Evolutionary conservation across 2,113 vertebrate genomes (phyloP), one percentile per base, ranked within the genome.

Genomic region (Pseudopipra pipra): DNA sequence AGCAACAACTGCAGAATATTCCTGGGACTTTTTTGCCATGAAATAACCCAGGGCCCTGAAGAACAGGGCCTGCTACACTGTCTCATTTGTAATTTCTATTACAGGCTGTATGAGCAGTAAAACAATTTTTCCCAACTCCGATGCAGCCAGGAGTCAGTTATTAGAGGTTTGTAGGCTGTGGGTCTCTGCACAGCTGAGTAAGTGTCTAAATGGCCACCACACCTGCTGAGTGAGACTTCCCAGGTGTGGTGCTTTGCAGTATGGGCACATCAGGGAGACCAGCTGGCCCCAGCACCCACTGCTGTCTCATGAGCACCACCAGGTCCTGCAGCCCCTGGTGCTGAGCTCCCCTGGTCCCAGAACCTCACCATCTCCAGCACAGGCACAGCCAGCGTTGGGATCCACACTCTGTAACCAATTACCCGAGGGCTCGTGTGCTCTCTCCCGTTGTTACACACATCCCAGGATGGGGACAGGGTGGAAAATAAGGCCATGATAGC

Each of bases 401-500:
- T 37, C 35, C 2, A 0, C 68, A 3, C 71, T 5, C 41, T 3
- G 43, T 16, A 33, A 59, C 79, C 54, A 21, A 10, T 8, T 73
- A 21, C 43, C 78, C 5, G 0, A 16, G 54, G 66, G 89, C 73
- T 84, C 1, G 0, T n/a, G 85, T 31, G 87, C 56, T 80, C 73
- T 58, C 66, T 56, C 56, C 30, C 4, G 8, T 4, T 41, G 87
- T 72, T 35, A 81, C 77, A 37, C 77, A 61, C 61, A 14, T 52
- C 44, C 44, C 1, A 7, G 65, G 76, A 68, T 6, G 76, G 88
- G 89, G 90, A 89, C 44, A 44, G 88, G 14, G 47, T 89, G 96
- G 93, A 93, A 94, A 94, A 89, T 41, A 75, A 95, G 81, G 92
- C 88, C 73, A 46, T 75, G 93, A 95, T 90, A 92, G 93, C 61